phyloP scores from a whole-genome alignment of 2,888 invertebrate species.

The Epirrhoe alternata region DNA sequence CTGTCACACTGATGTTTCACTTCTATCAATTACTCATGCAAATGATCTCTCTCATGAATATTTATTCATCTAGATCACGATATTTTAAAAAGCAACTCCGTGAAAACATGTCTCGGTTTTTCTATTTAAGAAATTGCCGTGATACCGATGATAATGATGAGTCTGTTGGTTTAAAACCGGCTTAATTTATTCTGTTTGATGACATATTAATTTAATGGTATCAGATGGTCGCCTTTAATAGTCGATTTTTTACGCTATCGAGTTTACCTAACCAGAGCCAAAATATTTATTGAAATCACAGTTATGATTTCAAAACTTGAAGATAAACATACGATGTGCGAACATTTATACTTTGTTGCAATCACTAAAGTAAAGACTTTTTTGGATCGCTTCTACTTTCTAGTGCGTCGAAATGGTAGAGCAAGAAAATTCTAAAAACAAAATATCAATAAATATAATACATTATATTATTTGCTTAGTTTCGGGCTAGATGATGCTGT shows the following conservation, averaged over 20 bases:
- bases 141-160: slow-evolving; percentile 13
- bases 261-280: slow-evolving; percentile 1
- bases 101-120: slow-evolving; percentile 31
- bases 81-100: slow-evolving; percentile 44
- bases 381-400: no score
- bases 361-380: no score
- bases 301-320: neutral
- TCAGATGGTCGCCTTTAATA: slow-evolving; percentile 14
- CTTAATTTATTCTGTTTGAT: slow-evolving; percentile 9
- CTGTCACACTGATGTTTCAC: slow-evolving; percentile 68
- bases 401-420: no score
- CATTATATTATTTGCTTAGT: no score
- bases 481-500: no score
- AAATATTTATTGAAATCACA: slow-evolving; percentile 1
- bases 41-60: slow-evolving; percentile 71
- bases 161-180: slow-evolving; percentile 13
- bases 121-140: slow-evolving; percentile 24
- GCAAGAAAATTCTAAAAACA: no score
- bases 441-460: no score
- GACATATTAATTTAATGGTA: slow-evolving; percentile 17
- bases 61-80: slow-evolving; percentile 61
- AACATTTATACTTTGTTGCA: no score
- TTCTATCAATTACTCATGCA: slow-evolving; percentile 77
- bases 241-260: slow-evolving; percentile 1
- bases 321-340: neutral